phyloP scores from a whole-genome alignment of 2,888 invertebrate species.

The Ophonus ardosiacus region DNA sequence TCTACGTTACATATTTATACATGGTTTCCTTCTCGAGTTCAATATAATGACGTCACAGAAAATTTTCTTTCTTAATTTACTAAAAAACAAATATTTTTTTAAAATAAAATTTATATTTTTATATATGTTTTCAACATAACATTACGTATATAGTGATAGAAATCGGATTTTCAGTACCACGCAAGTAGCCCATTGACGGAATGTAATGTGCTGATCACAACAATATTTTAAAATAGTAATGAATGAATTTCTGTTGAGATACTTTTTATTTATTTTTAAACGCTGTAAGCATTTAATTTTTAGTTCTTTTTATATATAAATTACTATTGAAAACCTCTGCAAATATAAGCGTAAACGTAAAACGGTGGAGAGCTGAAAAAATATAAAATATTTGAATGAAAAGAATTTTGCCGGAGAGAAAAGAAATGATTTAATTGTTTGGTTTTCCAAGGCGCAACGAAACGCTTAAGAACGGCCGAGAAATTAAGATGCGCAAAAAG shows the following conservation, averaged over 20 bases:
- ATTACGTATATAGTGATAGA: no score
- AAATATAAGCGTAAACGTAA: not conserved
- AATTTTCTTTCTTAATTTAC: no score
- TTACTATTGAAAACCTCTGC: not conserved
- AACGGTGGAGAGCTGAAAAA: not conserved
- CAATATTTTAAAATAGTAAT: no score
- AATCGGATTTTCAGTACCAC: no score
- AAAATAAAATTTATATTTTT: no score
- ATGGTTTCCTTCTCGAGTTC: no score
- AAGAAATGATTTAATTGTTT: not conserved
- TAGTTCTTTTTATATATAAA: not conserved
- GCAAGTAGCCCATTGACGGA: no score
- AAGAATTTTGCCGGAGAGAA: not conserved
- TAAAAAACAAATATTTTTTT: no score
- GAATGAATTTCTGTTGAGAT: not conserved
- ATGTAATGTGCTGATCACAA: no score
- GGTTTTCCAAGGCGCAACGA: not conserved
- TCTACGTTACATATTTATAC: no score
- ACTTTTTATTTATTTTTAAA: not conserved
- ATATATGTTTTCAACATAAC: no score
- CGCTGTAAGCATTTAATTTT: not conserved
- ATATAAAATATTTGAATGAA: not conserved
- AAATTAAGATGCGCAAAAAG: not conserved
- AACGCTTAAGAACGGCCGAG: not conserved
- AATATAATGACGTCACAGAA: no score